Evolutionary conservation across 2,797 vertebrate species (phyloP), one percentile per base, ranked within the genome.

Genomic region (Onychomys arenicola): DNA sequence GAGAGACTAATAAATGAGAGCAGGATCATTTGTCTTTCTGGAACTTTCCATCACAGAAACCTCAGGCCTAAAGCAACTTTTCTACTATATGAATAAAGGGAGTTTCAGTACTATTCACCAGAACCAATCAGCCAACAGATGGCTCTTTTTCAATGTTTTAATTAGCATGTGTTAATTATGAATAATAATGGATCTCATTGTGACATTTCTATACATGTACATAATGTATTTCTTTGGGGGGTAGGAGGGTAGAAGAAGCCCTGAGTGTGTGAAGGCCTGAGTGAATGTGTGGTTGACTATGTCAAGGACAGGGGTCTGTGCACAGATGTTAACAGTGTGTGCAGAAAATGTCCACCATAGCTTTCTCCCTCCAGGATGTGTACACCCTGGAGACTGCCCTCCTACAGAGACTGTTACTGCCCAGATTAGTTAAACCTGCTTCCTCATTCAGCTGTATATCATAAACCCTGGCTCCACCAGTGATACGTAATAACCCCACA

Each of bases 31-130:
- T 32, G 34, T 55, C 52, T 57, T 40, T 88, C 40, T 73, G 90
- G 86, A 73, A 12, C 34, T 91, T 57, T 88, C 65, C 27, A 84
- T 55, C 27, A n/a, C 49, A 92, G 75, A 76, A 91, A 63, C 0
- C 8, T 69, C 78, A 29, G 55, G 59, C 37, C 93, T 93, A 90
- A 89, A 81, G 76, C 23, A 78, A 63, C 1, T 94, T 96, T 67
- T 43, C n/a, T 19, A 16, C 4, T 73, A 4, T 0, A 76, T 61
- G 52, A 93, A 69, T 82, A 6, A 73, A 43, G n/a, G 27, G 34
- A 43, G 52, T 89, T 91, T 57, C 93, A 29, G 71, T n/a, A 76
- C n/a, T 34, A 89, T 61, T 93, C 43, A 27, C 92, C 61, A 65
- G 43, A 92, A 52, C 27, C 43, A 73, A 82, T 77, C 84, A 89